A percentile compares a stretch with the other conserved stretches of the same genome.
Conservation (phyloP, 2,888 invertebrate genomes). For the Hermodice carunculata region DNA sequence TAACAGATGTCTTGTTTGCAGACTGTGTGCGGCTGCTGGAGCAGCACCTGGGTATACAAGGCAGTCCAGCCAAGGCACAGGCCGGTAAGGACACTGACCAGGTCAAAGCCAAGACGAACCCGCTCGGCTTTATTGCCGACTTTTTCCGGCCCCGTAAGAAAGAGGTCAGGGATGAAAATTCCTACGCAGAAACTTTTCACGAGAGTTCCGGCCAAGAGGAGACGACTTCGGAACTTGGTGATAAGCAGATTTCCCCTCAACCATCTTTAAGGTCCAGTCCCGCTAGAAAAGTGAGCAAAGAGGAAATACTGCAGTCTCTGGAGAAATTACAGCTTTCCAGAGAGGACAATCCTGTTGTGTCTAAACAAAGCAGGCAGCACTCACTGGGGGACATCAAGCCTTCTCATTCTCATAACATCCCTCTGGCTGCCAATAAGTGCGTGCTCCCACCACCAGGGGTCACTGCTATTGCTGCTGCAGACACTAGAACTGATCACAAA, state of each 20-base stretch:
- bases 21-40: conserved; percentile 32
- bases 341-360: conserved; percentile 10
- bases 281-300: not conserved
- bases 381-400: conserved; percentile 6
- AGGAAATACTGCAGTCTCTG: conserved; percentile 1
- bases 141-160: conserved; percentile 2
- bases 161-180: not conserved
- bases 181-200: not conserved
- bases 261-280: not conserved
- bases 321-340: conserved; percentile 9
- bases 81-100: not conserved
- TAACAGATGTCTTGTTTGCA: conserved; percentile 3
- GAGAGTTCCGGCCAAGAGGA: not conserved
- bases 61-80: not conserved
- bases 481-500: conserved; percentile 5
- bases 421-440: not conserved
- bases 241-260: not conserved
- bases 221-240: not conserved
- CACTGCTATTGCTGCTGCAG: not conserved
- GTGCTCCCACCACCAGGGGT: not conserved
- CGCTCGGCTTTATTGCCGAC: conserved; percentile 8
- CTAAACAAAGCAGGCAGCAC: not conserved
- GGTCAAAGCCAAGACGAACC: not conserved
- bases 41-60: conserved; percentile 26
- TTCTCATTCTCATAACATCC: conserved; percentile 15